These are phyloP conservation scores for Dendroctonus valens DNA, from an alignment of 1,140 invertebrate species.

Conservation along the genomic window DNA sequence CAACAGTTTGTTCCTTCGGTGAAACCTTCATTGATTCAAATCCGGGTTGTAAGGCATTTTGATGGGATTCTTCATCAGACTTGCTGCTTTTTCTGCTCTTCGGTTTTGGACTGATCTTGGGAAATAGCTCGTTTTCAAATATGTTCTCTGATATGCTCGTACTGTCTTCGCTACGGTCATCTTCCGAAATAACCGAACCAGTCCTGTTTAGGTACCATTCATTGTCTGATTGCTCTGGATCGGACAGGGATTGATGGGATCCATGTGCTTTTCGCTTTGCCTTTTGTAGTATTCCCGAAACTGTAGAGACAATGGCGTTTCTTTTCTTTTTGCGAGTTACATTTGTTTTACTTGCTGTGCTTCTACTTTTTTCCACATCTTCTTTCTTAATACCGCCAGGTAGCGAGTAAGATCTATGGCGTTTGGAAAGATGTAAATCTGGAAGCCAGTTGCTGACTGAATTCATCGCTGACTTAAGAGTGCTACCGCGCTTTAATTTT, in stretches of 20 bases:
- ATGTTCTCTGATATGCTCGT: conserved; percentile 65
- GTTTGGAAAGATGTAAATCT: conserved; percentile 73
- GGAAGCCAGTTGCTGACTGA: conserved; percentile 78
- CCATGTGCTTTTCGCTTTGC: conserved; percentile 65
- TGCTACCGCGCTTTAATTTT: conserved; percentile 68
- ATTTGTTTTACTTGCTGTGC: conserved; percentile 49
- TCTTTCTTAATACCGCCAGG: conserved; percentile 67
- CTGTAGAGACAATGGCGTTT: conserved; percentile 73
- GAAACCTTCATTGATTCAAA: conserved; percentile 46
- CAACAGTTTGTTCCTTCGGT: conserved; percentile 50
- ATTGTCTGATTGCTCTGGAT: conserved; percentile 75
- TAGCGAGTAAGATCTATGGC: conserved; percentile 76
- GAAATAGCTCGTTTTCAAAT: conserved; percentile 62
- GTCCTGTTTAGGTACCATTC: conserved; percentile 64
- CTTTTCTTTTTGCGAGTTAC: conserved; percentile 65
- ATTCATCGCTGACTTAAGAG: conserved; percentile 76
- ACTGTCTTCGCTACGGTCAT: conserved; percentile 71
- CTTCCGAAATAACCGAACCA: conserved; percentile 64
- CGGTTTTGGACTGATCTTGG: conserved; percentile 59
- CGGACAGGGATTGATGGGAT: conserved; percentile 61
- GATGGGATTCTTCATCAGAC: conserved; percentile 39
- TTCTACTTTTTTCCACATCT: conserved; percentile 57
- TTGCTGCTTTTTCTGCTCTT: conserved; percentile 52
- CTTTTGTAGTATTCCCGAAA: conserved; percentile 77
- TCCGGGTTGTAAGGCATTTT: conserved; percentile 43